Conservation (phyloP, 2,797 vertebrate genomes). For the Glossophaga mutica region DNA sequence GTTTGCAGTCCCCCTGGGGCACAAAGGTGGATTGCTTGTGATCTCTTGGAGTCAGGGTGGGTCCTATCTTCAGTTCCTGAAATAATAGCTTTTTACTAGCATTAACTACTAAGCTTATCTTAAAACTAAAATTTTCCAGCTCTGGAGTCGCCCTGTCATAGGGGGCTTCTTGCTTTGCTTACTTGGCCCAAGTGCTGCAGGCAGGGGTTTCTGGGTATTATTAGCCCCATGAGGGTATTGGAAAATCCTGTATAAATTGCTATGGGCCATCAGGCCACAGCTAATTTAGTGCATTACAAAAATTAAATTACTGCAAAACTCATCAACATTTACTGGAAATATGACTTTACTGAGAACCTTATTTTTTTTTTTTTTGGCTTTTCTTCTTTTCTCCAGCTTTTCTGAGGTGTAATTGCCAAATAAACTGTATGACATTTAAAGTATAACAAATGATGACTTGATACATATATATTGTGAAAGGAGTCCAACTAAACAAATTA, state of each 20-base stretch:
- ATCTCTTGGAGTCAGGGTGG: background rate
- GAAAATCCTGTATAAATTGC: conserved; percentile 15
- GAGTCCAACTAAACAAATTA: background rate
- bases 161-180: background rate
- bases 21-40: too few relatives aligned
- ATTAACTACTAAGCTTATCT: background rate
- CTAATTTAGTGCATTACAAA: background rate
- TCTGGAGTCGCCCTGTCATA: too few relatives aligned
- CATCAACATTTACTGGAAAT: conserved; percentile 32
- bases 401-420: background rate
- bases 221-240: background rate
- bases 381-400: background rate
- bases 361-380: background rate
- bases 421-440: background rate
- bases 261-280: background rate
- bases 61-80: background rate
- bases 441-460: background rate
- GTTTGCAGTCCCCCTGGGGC: too few relatives aligned
- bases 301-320: conserved; percentile 10
- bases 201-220: background rate
- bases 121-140: too few relatives aligned
- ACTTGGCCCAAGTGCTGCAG: background rate
- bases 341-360: background rate
- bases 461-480: background rate
- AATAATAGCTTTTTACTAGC: background rate